Base-by-base conservation (phyloP, 2,113 vertebrate species). In the Atlantisia rogersi region DNA sequence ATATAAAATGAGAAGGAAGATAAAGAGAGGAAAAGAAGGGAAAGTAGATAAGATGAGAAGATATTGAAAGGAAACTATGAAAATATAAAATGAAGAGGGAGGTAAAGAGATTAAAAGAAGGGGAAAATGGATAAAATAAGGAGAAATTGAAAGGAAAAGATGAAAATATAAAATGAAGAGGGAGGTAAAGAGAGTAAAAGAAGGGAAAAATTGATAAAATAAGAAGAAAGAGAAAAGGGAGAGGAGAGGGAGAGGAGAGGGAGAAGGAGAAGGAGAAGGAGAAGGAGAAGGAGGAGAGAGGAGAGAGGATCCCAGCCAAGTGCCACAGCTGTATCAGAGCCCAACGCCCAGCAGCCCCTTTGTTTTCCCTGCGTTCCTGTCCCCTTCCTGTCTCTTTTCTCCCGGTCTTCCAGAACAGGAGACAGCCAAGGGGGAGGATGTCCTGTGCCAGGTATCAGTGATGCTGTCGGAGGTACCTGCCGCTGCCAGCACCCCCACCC, bases 161-260 rank as follows among this genome's bases (percentile, higher is more conserved):
- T 32, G 22, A 4, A 9, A 12, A 6, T 13, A 6, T 5, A 8
- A 24, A 29, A 18, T 4, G 1, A 1, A 8, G 17, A 7, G 9
- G 12, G 2, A 5, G 16, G 31, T 20, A 5, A 3, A 1, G 12
- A n/a, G 32, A 14, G 1, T 8, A 14, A 19, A 8, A 3, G 2
- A 2, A 22, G 15, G 7, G 32, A 3, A 19, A 4, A 17, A 13
- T 10, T 13, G 39, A 20, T 9, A 20, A 26, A 75, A 40, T 2
- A 3, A 46, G n/a, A 10, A 42, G 26, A 44, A 84, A 35, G n/a
- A 77, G 26, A 12, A 15, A 44, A 15, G 29, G 2, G 9, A 40
- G 29, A 74, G 42, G 42, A 42, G 42, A 6, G 40, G 39, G 42
- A 44, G 42, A 26, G 2, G 9, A 35, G 35, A 35, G 35, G 35